phyloP scores from a whole-genome alignment of 2,888 invertebrate species.

The Agriopis aurantiaria region DNA sequence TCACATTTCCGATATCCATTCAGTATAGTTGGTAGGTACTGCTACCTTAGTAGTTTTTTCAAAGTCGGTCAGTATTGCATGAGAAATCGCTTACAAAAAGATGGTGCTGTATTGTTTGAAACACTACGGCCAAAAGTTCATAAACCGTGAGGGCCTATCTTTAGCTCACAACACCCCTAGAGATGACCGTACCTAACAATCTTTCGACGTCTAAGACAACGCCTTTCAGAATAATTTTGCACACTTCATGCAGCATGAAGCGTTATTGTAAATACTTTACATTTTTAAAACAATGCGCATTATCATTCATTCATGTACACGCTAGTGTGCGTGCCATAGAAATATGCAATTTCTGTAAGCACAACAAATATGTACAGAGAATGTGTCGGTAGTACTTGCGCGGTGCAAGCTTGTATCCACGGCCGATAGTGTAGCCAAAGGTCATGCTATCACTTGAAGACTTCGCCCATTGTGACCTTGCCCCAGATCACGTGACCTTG shows the following conservation, averaged over 20 bases:
- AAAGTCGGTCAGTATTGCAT: neutral
- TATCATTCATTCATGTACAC: constrained; percentile 34
- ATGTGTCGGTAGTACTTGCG: constrained; percentile 42
- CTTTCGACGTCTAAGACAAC: constrained; percentile 1
- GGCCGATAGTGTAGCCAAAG: constrained; percentile 74
- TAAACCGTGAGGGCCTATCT: neutral
- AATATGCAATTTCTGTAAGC: constrained; percentile 34
- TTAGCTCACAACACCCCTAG: neutral
- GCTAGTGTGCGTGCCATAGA: constrained; percentile 27
- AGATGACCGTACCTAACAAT: constrained; percentile 3
- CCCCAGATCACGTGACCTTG: constrained; percentile 79
- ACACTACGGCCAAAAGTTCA: neutral
- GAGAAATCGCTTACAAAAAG: neutral
- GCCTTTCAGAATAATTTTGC: constrained; percentile 14
- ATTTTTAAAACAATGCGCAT: constrained; percentile 15
- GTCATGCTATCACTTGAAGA: constrained; percentile 82
- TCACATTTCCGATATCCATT: neutral
- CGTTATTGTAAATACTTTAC: constrained; percentile 9
- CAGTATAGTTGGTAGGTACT: neutral
- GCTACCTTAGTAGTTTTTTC: neutral
- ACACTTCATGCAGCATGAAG: constrained; percentile 12
- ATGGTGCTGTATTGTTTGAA: neutral
- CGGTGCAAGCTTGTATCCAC: constrained; percentile 57
- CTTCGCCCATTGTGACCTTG: constrained; percentile 77
- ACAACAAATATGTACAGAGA: constrained; percentile 24